These are phyloP conservation scores for Therioaphis trifolii DNA, from an alignment of 2,888 invertebrate species.

Conservation along the genomic window DNA sequence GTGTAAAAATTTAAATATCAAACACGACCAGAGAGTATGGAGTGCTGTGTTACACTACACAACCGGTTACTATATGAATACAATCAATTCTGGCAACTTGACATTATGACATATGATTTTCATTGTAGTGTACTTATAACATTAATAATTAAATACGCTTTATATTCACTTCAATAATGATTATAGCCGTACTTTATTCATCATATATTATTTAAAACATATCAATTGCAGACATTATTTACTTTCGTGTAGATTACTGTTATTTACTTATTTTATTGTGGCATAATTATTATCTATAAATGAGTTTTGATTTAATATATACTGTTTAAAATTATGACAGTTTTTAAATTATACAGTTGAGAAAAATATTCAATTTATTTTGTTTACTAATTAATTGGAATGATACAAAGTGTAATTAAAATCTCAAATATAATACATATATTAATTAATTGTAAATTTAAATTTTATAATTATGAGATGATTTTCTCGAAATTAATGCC, in stretches of 20 bases:
- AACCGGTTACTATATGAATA: conserved; percentile 7
- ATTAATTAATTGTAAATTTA: too few species aligned
- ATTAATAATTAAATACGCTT: conserved; percentile 12
- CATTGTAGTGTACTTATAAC: not conserved
- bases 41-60: conserved; percentile 1
- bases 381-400: too few species aligned
- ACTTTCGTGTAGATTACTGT: not conserved
- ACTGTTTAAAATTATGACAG: too few species aligned
- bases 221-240: not conserved
- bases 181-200: not conserved
- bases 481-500: too few species aligned
- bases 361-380: too few species aligned
- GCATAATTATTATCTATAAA: too few species aligned
- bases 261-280: too few species aligned
- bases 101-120: conserved; percentile 46
- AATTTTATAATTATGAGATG: too few species aligned
- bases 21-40: not conserved
- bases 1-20: not conserved
- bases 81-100: conserved; percentile 24
- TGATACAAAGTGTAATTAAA: too few species aligned
- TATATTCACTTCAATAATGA: not conserved
- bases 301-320: too few species aligned
- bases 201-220: not conserved
- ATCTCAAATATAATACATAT: too few species aligned
- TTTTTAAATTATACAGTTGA: too few species aligned